Evolutionary conservation across 2,888 invertebrate genomes (phyloP).

Genomic region (Diaphora mendica): DNA sequence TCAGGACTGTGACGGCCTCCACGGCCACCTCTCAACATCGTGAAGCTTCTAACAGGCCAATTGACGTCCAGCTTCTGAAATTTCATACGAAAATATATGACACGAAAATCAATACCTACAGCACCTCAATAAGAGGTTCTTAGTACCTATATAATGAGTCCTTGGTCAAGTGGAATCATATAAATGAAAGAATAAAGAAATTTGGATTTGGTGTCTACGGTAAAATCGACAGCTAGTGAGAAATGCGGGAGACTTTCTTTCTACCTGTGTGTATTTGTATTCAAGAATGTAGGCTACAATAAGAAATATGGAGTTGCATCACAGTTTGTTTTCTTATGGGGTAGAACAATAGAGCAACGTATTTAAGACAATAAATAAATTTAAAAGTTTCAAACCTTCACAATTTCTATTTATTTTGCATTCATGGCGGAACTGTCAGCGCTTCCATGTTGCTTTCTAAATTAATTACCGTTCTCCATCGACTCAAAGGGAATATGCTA

Average conservation of each 20-base stretch:
- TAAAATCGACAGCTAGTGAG: slow-evolving; percentile 37
- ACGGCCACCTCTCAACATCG: slow-evolving; percentile 87
- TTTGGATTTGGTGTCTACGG: neutral
- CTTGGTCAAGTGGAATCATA: neutral
- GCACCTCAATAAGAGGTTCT: neutral
- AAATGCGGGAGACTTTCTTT: slow-evolving; percentile 64
- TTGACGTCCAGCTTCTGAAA: slow-evolving; percentile 77
- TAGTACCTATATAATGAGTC: neutral
- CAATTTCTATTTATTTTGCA: slow-evolving; percentile 87
- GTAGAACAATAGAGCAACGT: slow-evolving; percentile 52
- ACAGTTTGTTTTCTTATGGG: slow-evolving; percentile 46
- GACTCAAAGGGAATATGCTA: slow-evolving; percentile 26
- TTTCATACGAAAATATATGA: slow-evolving; percentile 12
- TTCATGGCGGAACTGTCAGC: slow-evolving; percentile 87
- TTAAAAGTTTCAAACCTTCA: slow-evolving; percentile 69
- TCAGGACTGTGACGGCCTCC: slow-evolving; percentile 89
- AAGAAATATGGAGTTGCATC: slow-evolving; percentile 43
- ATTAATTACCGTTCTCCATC: slow-evolving; percentile 56
- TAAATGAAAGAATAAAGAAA: neutral
- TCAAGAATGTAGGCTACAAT: slow-evolving; percentile 36
- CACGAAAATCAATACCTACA: slow-evolving; percentile 38
- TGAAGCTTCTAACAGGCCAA: slow-evolving; percentile 76
- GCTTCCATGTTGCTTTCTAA: slow-evolving; percentile 87
- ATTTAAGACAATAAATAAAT: slow-evolving; percentile 53
- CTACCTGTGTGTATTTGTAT: slow-evolving; percentile 31